phyloP scores from a whole-genome alignment of 2,888 invertebrate genomes.

The Blastobasis adustella region DNA sequence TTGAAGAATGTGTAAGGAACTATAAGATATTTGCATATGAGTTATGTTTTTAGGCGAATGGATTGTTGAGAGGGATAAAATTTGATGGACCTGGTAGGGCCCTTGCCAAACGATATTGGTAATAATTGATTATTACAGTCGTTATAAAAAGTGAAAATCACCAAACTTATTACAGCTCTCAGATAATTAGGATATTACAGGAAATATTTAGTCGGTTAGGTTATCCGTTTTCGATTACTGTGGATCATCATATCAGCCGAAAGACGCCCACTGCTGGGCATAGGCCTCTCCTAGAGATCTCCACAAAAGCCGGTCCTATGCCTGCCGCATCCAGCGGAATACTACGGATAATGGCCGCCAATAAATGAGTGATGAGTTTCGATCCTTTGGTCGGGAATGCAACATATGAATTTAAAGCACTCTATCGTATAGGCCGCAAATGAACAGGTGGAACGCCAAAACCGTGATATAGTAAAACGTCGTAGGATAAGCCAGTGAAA shows the following conservation, averaged over 20 bases:
- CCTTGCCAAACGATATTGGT: background rate
- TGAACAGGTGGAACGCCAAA: background rate
- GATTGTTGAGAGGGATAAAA: background rate
- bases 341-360: too few species aligned
- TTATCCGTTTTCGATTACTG: background rate
- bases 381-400: background rate
- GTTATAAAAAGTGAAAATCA: background rate
- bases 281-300: too few species aligned
- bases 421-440: background rate
- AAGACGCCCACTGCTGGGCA: too few species aligned
- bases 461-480: background rate
- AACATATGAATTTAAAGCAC: slow-evolving; percentile 1
- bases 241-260: too few species aligned
- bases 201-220: background rate
- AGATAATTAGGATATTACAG: background rate
- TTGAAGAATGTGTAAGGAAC: background rate
- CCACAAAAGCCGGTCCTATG: too few species aligned
- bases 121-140: background rate
- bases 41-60: slow-evolving; percentile 1
- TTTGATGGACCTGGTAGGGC: background rate
- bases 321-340: too few species aligned
- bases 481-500: background rate
- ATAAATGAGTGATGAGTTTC: background rate
- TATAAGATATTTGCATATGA: slow-evolving; percentile 1
- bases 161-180: background rate